Conservation (phyloP, 2,797 vertebrate species). For the Selene dorsalis region DNA sequence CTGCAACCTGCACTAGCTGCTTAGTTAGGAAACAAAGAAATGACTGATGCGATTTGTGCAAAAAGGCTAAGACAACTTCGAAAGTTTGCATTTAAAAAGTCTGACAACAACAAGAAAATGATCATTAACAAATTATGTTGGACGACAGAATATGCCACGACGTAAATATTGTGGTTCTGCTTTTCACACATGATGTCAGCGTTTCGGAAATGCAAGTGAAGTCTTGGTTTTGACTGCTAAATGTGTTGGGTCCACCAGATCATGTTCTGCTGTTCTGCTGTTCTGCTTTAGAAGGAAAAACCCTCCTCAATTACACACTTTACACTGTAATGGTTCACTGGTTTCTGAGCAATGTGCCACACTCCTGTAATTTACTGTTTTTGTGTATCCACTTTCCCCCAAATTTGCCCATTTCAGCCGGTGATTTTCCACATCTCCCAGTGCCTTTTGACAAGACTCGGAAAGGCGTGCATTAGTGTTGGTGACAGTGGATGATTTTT, state of each 20-base stretch:
- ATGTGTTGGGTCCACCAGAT: neutral
- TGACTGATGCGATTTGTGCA: neutral
- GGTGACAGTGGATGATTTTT: slow-evolving; percentile 1
- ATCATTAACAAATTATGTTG: neutral
- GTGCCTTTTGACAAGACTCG: slow-evolving; percentile 14
- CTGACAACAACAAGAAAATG: neutral
- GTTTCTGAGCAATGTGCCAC: slow-evolving; percentile 22
- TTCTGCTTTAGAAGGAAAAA: slow-evolving; percentile 29
- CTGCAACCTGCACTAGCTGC: neutral
- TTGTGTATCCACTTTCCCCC: slow-evolving; percentile 17
- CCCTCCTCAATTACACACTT: slow-evolving; percentile 1
- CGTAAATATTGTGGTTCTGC: neutral
- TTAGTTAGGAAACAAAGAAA: neutral
- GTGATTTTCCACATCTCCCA: slow-evolving; percentile 34
- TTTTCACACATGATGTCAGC: neutral
- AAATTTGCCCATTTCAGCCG: slow-evolving; percentile 30
- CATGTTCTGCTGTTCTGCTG: neutral
- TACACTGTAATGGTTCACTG: slow-evolving; percentile 2
- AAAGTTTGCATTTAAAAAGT: neutral
- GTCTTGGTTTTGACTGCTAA: neutral
- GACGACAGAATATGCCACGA: neutral
- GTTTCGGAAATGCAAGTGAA: neutral
- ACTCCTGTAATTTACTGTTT: slow-evolving; percentile 40
- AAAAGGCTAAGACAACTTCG: neutral
- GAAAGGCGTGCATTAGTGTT: neutral